These are phyloP conservation scores for Drosophila kepulauana DNA, from an alignment of 1,140 invertebrate species.

Conservation along the genomic window DNA sequence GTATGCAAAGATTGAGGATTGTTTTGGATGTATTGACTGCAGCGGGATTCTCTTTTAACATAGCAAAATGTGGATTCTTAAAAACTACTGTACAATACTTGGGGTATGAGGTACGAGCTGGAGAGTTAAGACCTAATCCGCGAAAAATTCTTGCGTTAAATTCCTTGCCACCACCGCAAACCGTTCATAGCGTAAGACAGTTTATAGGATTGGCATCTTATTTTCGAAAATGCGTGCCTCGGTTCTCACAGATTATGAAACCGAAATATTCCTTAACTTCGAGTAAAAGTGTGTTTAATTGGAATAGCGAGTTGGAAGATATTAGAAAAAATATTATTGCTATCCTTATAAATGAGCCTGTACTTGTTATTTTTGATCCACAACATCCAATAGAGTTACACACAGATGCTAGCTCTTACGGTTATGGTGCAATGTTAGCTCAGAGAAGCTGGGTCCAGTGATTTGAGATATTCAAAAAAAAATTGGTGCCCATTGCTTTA, in stretches of 20 bases:
- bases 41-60: background rate
- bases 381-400: conserved; percentile 5
- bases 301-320: conserved; percentile 2
- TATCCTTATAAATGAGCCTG: conserved; percentile 6
- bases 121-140: conserved; percentile 6
- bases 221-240: conserved; percentile 5
- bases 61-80: conserved; percentile 3
- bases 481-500: too few species aligned
- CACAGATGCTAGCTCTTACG: conserved; percentile 5
- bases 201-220: conserved; percentile 1
- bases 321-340: conserved; percentile 11
- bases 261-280: conserved; percentile 2
- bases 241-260: conserved; percentile 3
- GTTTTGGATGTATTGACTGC: conserved; percentile 11
- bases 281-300: conserved; percentile 1
- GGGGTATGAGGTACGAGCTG: conserved; percentile 5
- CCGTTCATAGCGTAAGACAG: conserved; percentile 3
- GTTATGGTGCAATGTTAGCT: conserved; percentile 6
- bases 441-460: too few species aligned
- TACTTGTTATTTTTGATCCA: conserved; percentile 9
- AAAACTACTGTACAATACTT: conserved; percentile 9
- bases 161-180: background rate
- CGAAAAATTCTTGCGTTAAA: conserved; percentile 1
- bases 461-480: too few species aligned
- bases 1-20: background rate